Evolutionary conservation across 2,113 vertebrate genomes (phyloP), one percentile per base, ranked within the genome.

Genomic region (Choloepus hoffmanni): DNA sequence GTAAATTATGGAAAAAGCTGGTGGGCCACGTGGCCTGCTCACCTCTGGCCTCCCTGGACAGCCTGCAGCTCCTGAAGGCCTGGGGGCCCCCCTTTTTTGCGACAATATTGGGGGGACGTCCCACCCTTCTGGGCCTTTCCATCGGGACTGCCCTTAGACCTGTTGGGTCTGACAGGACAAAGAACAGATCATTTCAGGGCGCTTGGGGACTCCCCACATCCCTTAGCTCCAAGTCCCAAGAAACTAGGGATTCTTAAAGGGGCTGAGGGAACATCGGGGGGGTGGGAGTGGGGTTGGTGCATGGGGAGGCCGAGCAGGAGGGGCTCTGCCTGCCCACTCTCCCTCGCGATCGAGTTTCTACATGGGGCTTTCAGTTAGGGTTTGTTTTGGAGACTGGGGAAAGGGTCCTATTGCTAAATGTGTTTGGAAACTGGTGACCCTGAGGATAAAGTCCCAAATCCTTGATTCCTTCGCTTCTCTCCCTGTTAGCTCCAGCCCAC

Each of bases 1-100:
- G 96, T 95, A 97, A 98, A 95, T 87, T 70, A 95, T 98, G 98
- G 98, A 98, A 98, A 98, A 98, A 98, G 97, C 97, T 79, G 45
- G 8, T 95, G 63, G 70, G 45, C 82, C 70, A 85, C 60, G 67
- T 4, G 40, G 62, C 24, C 40, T 23, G 6, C 8, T 63, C 76
- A 24, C 48, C 16, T 1, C 79, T 18, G 43, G 36, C 63, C 24
- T 14, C 48, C 8, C 4, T 23, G 5, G 5, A 3, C 16, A 12
- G 26, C 16, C 24, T 70, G 40, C 73, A 43, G 40, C 36, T 1
- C 55, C 26, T 14, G 2, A 2, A 3, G 2, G 21, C n/a, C 2
- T 2, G 15, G 28, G 55, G 55, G 26, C 18, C 68, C 30, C 50
- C 18, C 74, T n/a, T 62, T 65, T 33, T 7, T 4, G 6, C 33